A percentile compares a stretch with the other conserved stretches of the same genome.
Evolutionary conservation across 2,888 invertebrate species (phyloP).

Genomic region (Leptodirus hochenwartii): DNA sequence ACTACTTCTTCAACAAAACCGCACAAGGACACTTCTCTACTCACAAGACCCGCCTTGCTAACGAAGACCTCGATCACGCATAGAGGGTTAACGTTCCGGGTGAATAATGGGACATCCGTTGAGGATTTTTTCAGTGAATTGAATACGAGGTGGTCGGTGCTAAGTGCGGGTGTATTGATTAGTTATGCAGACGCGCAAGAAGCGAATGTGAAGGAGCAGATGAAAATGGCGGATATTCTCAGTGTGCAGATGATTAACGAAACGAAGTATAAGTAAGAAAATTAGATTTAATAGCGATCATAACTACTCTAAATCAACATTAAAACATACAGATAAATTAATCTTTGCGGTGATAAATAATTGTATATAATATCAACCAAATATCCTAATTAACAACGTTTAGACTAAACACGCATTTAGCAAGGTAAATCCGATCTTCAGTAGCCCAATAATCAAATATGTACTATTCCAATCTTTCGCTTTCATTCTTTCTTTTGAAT

Average conservation of each 20-base stretch:
- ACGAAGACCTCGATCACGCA: slow-evolving; percentile 32
- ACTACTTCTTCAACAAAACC: no score
- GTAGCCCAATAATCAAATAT: no score
- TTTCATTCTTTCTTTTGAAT: no score
- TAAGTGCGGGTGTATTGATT: slow-evolving; percentile 51
- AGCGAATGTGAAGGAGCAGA: slow-evolving; percentile 47
- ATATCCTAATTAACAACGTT: no score
- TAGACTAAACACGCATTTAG: no score
- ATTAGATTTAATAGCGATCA: no score
- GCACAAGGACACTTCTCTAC: slow-evolving; percentile 26
- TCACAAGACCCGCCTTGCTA: slow-evolving; percentile 33
- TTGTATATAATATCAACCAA: no score
- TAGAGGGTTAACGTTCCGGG: slow-evolving; percentile 40
- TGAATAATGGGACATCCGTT: slow-evolving; percentile 40
- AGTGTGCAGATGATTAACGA: slow-evolving; percentile 46
- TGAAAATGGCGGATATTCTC: slow-evolving; percentile 44
- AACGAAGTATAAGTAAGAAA: slow-evolving; percentile 28
- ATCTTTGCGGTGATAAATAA: no score
- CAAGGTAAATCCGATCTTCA: no score
- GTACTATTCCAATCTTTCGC: no score
- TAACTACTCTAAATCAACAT: no score
- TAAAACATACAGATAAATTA: no score
- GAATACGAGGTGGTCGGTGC: slow-evolving; percentile 50
- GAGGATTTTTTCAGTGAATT: slow-evolving; percentile 60
- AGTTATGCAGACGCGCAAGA: slow-evolving; percentile 58